These are phyloP conservation scores for Tapirus terrestris DNA, from an alignment of 2,113 vertebrate species.

Conservation along the genomic window DNA sequence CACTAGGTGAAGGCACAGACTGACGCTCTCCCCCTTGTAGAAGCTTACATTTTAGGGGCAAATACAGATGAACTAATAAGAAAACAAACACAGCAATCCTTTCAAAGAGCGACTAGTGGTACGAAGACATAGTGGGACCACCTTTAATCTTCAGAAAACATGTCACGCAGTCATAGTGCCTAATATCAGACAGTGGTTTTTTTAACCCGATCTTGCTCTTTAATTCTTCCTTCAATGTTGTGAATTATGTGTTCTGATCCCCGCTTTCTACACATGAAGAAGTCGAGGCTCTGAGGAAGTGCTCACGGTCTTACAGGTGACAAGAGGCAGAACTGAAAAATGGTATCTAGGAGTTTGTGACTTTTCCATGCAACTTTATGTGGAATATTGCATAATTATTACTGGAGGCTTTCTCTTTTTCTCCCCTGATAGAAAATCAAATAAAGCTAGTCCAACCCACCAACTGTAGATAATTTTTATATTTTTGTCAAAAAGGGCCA, in stretches of 20 bases:
- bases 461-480: background rate
- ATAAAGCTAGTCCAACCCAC: background rate
- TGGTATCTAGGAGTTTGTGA: background rate
- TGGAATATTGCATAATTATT: background rate
- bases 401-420: background rate
- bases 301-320: no score
- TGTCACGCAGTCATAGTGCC: fast-evolving
- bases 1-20: no score
- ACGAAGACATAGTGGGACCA: background rate
- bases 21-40: background rate
- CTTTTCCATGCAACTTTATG: background rate
- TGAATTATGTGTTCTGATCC: background rate
- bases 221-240: background rate
- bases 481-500: background rate
- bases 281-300: background rate
- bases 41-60: background rate
- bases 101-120: background rate
- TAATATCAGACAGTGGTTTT: background rate
- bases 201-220: background rate
- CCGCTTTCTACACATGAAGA: background rate
- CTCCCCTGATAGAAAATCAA: background rate
- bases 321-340: background rate
- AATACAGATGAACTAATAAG: background rate
- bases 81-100: background rate
- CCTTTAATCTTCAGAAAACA: background rate